phyloP scores from a whole-genome alignment of 2,888 invertebrate genomes.

The Erebia epiphron region DNA sequence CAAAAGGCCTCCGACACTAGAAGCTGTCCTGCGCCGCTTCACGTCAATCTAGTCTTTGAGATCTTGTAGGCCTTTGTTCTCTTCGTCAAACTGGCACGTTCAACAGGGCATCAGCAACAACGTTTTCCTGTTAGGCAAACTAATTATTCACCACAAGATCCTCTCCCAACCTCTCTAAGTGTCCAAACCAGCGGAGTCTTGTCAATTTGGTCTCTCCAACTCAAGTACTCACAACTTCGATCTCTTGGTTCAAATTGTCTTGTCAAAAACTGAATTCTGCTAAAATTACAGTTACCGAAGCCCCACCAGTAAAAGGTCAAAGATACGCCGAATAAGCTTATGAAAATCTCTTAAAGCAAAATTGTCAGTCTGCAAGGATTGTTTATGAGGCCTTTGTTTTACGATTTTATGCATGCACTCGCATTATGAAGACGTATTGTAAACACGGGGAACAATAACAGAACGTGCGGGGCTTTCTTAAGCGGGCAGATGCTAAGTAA shows the following conservation, averaged over 20 bases:
- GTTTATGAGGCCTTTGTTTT: conserved; percentile 35
- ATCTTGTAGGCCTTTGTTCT: no score
- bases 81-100: no score
- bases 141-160: no score
- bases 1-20: no score
- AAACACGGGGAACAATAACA: conserved; percentile 37
- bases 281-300: not conserved
- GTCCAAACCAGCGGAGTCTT: not conserved
- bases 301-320: not conserved
- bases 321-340: not conserved
- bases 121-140: no score
- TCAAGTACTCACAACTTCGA: no score
- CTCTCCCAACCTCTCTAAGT: not conserved
- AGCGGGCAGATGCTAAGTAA: conserved; percentile 30
- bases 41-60: no score
- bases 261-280: no score
- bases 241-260: no score
- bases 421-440: conserved; percentile 37
- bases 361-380: conserved; percentile 21
- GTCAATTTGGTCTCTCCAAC: not conserved
- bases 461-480: conserved; percentile 35
- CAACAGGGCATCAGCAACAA: no score
- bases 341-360: conserved; percentile 19
- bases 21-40: no score
- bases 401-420: conserved; percentile 33